These are phyloP conservation scores for Leptinotarsa tumamoca DNA, from an alignment of 2,888 invertebrate genomes.

Conservation along the genomic window DNA sequence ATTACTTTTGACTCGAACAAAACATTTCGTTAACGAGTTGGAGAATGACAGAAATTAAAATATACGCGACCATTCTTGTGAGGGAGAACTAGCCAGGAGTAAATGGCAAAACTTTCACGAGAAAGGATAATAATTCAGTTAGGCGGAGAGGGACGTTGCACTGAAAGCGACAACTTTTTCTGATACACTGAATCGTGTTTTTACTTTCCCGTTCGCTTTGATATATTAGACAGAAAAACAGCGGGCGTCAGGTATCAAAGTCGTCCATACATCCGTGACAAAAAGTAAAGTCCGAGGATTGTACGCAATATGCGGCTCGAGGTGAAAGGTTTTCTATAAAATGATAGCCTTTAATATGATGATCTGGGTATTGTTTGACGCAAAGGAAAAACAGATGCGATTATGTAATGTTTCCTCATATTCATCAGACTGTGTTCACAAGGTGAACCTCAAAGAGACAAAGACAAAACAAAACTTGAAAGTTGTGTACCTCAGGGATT, in stretches of 20 bases:
- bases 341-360: neutral
- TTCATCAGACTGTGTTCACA: too few species aligned
- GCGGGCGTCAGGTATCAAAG: conserved; percentile 39
- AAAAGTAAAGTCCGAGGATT: neutral
- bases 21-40: conserved; percentile 49
- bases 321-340: neutral
- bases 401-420: too few species aligned
- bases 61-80: conserved; percentile 59
- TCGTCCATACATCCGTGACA: conserved; percentile 23
- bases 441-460: too few species aligned
- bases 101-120: conserved; percentile 62
- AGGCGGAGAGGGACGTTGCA: conserved; percentile 57
- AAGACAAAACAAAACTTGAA: too few species aligned
- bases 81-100: conserved; percentile 55
- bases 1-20: conserved; percentile 47
- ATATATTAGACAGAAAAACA: conserved; percentile 39
- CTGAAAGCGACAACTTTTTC: conserved; percentile 57
- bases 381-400: too few species aligned
- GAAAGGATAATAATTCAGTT: conserved; percentile 63
- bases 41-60: conserved; percentile 59
- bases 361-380: too few species aligned
- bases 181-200: conserved; percentile 54
- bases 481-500: too few species aligned
- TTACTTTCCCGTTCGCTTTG: conserved; percentile 48
- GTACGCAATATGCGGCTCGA: neutral